These are phyloP conservation scores for Cheilinus undulatus DNA, from an alignment of 2,113 vertebrate species.

Conservation along the genomic window DNA sequence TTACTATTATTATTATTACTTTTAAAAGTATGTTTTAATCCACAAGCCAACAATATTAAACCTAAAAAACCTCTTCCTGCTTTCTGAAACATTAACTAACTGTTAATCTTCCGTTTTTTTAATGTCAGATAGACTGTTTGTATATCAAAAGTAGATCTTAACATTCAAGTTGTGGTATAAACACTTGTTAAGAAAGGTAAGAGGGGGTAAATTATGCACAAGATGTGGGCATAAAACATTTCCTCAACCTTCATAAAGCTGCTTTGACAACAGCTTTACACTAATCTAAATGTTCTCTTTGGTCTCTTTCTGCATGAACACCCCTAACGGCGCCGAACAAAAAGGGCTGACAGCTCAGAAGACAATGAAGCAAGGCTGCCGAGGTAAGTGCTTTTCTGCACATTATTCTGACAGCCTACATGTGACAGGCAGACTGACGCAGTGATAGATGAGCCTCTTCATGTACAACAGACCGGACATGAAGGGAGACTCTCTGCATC, in stretches of 20 bases:
- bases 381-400: constrained; percentile 45
- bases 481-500: constrained; percentile 54
- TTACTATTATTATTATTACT: no score
- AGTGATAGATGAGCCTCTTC: constrained; percentile 56
- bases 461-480: constrained; percentile 59
- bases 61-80: no score
- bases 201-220: constrained; percentile 4
- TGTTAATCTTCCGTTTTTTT: no score
- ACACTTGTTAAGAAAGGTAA: background rate
- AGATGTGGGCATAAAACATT: constrained; percentile 24
- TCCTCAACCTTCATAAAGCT: constrained; percentile 21
- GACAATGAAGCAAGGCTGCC: constrained; percentile 36
- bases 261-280: constrained; percentile 30
- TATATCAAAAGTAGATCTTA: no score
- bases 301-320: constrained; percentile 42
- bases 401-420: constrained; percentile 31
- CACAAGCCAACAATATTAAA: no score
- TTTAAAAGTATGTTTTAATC: no score
- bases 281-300: constrained; percentile 27
- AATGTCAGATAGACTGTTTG: no score
- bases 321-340: constrained; percentile 10
- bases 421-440: constrained; percentile 42
- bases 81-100: no score
- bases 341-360: constrained; percentile 41
- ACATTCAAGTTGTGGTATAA: no score